Evolutionary conservation across 2,797 vertebrate genomes (phyloP).

Genomic region (Sebastes nivosus): DNA sequence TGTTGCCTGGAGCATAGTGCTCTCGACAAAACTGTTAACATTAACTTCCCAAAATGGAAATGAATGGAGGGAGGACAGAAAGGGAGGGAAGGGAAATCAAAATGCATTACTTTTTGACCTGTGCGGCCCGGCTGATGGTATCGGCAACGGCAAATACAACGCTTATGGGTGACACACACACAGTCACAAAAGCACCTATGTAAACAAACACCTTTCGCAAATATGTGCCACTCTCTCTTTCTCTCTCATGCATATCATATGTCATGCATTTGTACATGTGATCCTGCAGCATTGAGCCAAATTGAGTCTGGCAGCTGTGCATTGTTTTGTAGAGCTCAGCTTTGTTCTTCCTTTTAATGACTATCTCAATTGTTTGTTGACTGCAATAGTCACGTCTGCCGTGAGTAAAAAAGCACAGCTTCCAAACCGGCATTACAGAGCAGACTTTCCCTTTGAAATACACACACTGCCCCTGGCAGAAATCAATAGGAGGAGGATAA

Average conservation of each 20-base stretch:
- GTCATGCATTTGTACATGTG: slow-evolving; percentile 16
- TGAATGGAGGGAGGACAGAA: slow-evolving; percentile 27
- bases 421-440: slow-evolving; percentile 28
- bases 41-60: slow-evolving; percentile 72
- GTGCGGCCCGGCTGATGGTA: slow-evolving; percentile 12
- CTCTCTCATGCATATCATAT: slow-evolving; percentile 21
- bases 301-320: slow-evolving; percentile 30
- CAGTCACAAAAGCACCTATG: neutral
- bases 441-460: slow-evolving; percentile 55
- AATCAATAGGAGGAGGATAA: slow-evolving; percentile 75
- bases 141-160: slow-evolving; percentile 14
- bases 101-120: slow-evolving; percentile 36
- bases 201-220: slow-evolving; percentile 33
- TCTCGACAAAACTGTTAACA: slow-evolving; percentile 81
- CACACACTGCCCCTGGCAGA: slow-evolving; percentile 59
- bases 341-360: slow-evolving; percentile 41
- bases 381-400: slow-evolving; percentile 32
- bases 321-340: slow-evolving; percentile 37
- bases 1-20: slow-evolving; percentile 68
- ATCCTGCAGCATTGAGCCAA: slow-evolving; percentile 16
- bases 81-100: slow-evolving; percentile 19
- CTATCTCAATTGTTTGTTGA: slow-evolving; percentile 38
- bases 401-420: neutral
- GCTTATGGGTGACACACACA: slow-evolving; percentile 1
- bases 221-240: neutral